These are phyloP conservation scores for Urocolius indicus DNA, from an alignment of 2,113 vertebrate genomes.

Conservation along the genomic window DNA sequence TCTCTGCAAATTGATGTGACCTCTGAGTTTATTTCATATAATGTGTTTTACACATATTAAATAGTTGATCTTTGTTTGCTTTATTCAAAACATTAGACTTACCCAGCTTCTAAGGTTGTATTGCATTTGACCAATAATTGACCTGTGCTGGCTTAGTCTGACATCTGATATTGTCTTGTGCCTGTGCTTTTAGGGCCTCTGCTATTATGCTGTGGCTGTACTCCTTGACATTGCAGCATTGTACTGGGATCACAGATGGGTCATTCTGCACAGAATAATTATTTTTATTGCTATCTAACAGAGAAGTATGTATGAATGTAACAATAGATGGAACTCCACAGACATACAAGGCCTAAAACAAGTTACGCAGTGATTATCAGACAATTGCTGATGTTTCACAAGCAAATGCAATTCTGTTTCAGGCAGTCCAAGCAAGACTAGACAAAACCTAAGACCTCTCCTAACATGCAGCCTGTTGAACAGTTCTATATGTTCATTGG, in stretches of 20 bases:
- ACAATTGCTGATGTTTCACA: not conserved
- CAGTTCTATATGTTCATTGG: rapidly evolving
- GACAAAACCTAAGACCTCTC: not conserved
- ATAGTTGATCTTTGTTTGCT: not conserved
- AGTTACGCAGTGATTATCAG: not conserved
- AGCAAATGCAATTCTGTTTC: not conserved
- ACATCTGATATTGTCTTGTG: not conserved
- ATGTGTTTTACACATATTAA: not conserved
- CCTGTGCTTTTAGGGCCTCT: not conserved
- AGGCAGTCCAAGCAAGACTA: not conserved
- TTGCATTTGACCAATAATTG: not conserved
- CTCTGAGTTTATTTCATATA: not conserved
- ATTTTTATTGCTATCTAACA: not conserved
- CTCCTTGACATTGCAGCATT: not conserved
- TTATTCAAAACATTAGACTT: not conserved
- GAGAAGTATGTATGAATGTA: not conserved
- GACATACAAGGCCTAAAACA: not conserved
- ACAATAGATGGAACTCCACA: not conserved
- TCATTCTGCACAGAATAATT: not conserved
- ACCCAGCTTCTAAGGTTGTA: not conserved
- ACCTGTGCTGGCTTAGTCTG: not conserved
- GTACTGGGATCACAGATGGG: too few relatives aligned
- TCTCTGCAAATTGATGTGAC: not conserved
- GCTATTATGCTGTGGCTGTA: not conserved
- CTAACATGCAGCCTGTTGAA: not conserved